Evolutionary conservation across 2,888 invertebrate genomes (phyloP).

Genomic region (Cheilosia vulpina): DNA sequence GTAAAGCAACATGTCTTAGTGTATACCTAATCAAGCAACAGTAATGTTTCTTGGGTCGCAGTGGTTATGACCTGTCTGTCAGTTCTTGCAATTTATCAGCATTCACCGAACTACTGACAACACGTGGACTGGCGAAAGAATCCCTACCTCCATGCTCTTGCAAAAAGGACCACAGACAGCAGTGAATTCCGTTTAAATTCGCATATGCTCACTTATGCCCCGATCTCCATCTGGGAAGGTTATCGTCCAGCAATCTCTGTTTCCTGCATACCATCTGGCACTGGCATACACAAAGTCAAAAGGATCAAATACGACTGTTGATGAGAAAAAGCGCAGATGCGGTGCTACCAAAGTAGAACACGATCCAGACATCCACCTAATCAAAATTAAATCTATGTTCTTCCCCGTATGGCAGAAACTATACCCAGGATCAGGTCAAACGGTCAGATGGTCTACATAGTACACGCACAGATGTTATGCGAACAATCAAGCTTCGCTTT

Average conservation of each 20-base stretch:
- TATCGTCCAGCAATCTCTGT: neutral
- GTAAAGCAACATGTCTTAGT: too few relatives aligned
- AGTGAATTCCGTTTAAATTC: neutral
- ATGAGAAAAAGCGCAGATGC: constrained; percentile 9
- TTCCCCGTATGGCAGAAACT: constrained; percentile 12
- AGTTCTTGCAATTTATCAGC: too few relatives aligned
- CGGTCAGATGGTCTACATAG: constrained; percentile 49
- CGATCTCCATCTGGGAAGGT: neutral
- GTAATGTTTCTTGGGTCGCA: too few relatives aligned
- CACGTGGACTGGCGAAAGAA: neutral
- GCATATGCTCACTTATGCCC: neutral
- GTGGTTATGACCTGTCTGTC: too few relatives aligned
- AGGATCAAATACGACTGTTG: constrained; percentile 22
- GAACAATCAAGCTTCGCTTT: constrained; percentile 38
- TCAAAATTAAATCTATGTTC: constrained; percentile 65
- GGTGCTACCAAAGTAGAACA: constrained; percentile 5
- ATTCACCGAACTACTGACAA: too few relatives aligned
- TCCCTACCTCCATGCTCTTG: neutral
- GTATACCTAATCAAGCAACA: too few relatives aligned
- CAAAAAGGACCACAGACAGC: neutral
- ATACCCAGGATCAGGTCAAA: constrained; percentile 59
- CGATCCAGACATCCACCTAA: constrained; percentile 31
- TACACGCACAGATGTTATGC: constrained; percentile 57
- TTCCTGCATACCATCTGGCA: constrained; percentile 26
- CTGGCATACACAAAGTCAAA: constrained; percentile 9